Evolutionary conservation across 2,113 vertebrate genomes (phyloP).

Genomic region (Labeo rohita): DNA sequence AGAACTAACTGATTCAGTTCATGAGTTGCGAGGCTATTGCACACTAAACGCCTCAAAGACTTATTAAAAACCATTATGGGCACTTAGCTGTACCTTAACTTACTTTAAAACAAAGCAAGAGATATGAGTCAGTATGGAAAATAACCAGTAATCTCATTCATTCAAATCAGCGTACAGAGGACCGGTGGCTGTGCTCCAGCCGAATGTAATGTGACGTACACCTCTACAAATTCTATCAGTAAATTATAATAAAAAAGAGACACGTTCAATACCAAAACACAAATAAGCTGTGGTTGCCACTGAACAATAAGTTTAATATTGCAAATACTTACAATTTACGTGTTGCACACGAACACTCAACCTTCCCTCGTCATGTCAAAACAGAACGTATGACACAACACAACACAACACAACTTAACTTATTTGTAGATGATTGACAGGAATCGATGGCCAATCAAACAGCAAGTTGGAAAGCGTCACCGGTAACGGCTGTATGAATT

Average conservation of each 20-base stretch:
- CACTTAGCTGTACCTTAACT: neutral
- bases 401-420: conserved; percentile 40
- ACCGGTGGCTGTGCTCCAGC: neutral
- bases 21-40: neutral
- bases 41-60: neutral
- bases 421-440: conserved; percentile 61
- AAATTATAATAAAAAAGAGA: neutral
- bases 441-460: conserved; percentile 62
- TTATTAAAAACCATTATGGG: neutral
- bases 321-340: neutral
- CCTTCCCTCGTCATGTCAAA: conserved; percentile 32
- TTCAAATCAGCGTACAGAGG: neutral
- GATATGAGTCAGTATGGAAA: neutral
- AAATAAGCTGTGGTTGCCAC: neutral
- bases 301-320: neutral
- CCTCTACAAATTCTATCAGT: neutral
- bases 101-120: neutral
- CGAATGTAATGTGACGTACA: neutral
- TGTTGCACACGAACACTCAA: neutral
- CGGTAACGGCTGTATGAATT: conserved; percentile 12
- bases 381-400: conserved; percentile 49
- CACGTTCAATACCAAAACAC: neutral
- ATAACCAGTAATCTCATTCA: neutral
- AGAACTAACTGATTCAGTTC: no score
- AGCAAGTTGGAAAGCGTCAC: neutral